Evolutionary conservation across 2,113 vertebrate species (phyloP).

Genomic region (Abramis brama): DNA sequence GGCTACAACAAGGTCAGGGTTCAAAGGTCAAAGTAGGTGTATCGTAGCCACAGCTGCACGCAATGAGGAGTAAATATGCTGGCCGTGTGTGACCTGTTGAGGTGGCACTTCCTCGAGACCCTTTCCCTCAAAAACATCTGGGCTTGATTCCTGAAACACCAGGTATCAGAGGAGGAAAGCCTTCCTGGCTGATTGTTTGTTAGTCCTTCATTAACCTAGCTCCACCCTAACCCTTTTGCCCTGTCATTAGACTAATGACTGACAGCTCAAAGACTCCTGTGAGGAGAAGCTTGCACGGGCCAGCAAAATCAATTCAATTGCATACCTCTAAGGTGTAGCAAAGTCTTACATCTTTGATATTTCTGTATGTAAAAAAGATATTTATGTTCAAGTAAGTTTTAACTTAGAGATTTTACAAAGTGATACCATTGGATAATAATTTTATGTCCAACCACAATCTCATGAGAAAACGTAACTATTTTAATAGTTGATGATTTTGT

Average conservation of each 20-base stretch:
- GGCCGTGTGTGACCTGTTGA: constrained; percentile 66
- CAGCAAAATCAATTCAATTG: not conserved
- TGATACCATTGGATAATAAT: not conserved
- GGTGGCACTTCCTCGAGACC: constrained; percentile 64
- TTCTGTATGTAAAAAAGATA: no score
- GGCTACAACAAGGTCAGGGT: constrained; percentile 66
- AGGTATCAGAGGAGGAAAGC: constrained; percentile 70
- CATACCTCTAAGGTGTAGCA: not conserved
- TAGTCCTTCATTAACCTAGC: constrained; percentile 76
- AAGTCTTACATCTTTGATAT: not conserved
- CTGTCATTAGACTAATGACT: constrained; percentile 71
- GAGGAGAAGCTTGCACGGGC: not conserved
- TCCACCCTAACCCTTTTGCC: constrained; percentile 59
- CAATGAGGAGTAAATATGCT: constrained; percentile 69
- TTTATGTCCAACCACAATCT: not conserved
- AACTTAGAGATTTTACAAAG: not conserved
- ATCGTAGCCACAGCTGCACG: constrained; percentile 74
- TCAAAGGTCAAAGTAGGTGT: constrained; percentile 69
- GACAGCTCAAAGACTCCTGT: constrained; percentile 65
- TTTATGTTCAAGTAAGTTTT: not conserved
- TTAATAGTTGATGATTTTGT: not conserved
- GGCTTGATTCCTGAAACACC: constrained; percentile 70
- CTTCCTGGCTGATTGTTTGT: constrained; percentile 74
- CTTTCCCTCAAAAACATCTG: constrained; percentile 78
- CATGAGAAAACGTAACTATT: not conserved